Percentiles rank a stretch among this genome's conserved stretches.
Evolutionary conservation across 2,113 vertebrate genomes (phyloP).

Genomic region (Nanorana parkeri): DNA sequence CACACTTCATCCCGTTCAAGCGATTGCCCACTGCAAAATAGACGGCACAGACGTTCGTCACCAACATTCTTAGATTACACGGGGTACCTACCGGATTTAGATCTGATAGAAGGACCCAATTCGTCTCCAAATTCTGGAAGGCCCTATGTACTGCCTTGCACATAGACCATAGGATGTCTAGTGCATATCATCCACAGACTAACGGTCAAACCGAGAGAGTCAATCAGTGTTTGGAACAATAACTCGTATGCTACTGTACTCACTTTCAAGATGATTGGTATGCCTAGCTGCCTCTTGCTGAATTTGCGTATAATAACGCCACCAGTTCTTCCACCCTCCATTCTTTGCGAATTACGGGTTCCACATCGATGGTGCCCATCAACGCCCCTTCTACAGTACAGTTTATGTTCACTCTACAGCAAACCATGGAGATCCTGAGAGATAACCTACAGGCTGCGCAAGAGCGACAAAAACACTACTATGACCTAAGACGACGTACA

Average conservation of each 20-base stretch:
- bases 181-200: not conserved
- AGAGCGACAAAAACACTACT: no score
- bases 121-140: not conserved
- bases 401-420: no score
- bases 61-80: not conserved
- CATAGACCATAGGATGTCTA: no score
- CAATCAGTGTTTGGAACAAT: not conserved
- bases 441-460: no score
- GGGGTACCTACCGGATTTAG: not conserved
- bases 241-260: no score
- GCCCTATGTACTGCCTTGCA: not conserved
- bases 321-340: not conserved
- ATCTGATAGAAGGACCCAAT: not conserved
- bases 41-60: not conserved
- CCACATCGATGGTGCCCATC: no score
- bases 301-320: constrained; percentile 13
- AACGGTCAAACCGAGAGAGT: not conserved
- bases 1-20: not conserved
- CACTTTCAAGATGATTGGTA: not conserved
- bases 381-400: no score
- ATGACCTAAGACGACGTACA: no score
- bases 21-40: not conserved
- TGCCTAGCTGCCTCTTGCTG: not conserved
- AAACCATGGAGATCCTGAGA: no score
- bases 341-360: not conserved